These are phyloP conservation scores for Sarotherodon lohbergeri DNA, from an alignment of 2,113 vertebrate species.

Conservation along the genomic window DNA sequence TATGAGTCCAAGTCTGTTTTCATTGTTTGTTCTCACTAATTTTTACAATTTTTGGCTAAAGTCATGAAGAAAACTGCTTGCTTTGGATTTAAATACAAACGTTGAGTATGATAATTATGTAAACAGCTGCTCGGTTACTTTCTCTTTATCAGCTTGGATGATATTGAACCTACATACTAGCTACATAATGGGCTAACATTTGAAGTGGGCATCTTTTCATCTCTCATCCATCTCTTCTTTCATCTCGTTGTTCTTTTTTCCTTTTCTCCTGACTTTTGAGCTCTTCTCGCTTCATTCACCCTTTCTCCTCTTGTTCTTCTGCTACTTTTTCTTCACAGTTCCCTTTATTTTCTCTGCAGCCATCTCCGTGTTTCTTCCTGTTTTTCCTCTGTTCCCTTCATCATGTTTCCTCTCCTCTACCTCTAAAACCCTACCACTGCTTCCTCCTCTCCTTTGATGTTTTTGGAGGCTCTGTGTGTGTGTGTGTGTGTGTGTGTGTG, in stretches of 20 bases:
- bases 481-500: not conserved
- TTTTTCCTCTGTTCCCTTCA: not conserved
- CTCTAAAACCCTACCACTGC: not conserved
- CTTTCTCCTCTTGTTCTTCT: not conserved
- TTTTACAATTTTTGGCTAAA: not conserved
- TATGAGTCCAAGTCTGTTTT: not conserved
- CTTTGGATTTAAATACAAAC: not conserved
- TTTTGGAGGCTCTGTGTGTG: not conserved
- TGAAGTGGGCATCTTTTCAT: not conserved
- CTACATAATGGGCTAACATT: not conserved
- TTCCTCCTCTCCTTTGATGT: not conserved
- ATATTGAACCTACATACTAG: not conserved
- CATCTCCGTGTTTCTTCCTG: not conserved
- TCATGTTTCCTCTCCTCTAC: not conserved
- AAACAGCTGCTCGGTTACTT: not conserved
- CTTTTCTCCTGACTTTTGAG: not conserved
- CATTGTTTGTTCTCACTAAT: not conserved
- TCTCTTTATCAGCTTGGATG: not conserved
- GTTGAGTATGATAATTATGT: not conserved
- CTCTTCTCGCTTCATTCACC: not conserved
- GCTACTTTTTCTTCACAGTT: not conserved
- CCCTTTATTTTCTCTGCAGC: not conserved
- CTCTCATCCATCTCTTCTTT: not conserved
- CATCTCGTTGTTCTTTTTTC: not conserved
- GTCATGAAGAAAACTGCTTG: fast-evolving